These are phyloP conservation scores for Eristalis arbustorum DNA, from an alignment of 2,888 invertebrate species.

Conservation along the genomic window DNA sequence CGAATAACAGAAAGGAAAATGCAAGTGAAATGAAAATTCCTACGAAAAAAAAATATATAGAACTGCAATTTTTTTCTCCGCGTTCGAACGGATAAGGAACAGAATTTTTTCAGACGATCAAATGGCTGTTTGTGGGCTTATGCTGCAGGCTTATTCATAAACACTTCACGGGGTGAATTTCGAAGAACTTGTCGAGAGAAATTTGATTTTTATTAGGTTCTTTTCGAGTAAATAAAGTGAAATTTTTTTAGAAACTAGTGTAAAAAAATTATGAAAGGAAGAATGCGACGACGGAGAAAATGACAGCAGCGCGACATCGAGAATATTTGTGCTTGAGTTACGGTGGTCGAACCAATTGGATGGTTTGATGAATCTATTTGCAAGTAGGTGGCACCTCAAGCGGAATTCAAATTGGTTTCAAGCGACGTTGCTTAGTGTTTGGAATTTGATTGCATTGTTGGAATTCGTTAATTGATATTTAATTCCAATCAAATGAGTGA, in stretches of 20 bases:
- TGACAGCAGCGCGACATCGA: slow-evolving; percentile 57
- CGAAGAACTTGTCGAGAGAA: neutral
- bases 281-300: slow-evolving; percentile 62
- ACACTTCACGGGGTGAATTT: neutral
- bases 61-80: slow-evolving; percentile 40
- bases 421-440: too few species aligned
- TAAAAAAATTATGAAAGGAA: slow-evolving; percentile 57
- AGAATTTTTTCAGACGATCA: slow-evolving; percentile 35
- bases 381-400: neutral
- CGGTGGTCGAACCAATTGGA: neutral
- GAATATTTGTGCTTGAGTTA: slow-evolving; percentile 36
- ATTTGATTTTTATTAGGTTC: neutral
- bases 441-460: too few species aligned
- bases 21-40: slow-evolving; percentile 63
- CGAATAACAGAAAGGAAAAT: slow-evolving; percentile 44
- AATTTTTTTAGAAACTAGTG: slow-evolving; percentile 57
- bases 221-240: slow-evolving; percentile 60
- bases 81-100: slow-evolving; percentile 43
- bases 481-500: too few species aligned
- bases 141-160: slow-evolving; percentile 1
- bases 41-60: slow-evolving; percentile 35
- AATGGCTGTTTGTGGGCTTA: neutral
- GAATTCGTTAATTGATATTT: too few species aligned
- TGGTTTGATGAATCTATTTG: neutral
- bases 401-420: too few species aligned